A percentile compares a stretch with the other conserved stretches of the same genome.
phyloP scores from a whole-genome alignment of 2,888 invertebrate species.

The Plebejus melissa region DNA sequence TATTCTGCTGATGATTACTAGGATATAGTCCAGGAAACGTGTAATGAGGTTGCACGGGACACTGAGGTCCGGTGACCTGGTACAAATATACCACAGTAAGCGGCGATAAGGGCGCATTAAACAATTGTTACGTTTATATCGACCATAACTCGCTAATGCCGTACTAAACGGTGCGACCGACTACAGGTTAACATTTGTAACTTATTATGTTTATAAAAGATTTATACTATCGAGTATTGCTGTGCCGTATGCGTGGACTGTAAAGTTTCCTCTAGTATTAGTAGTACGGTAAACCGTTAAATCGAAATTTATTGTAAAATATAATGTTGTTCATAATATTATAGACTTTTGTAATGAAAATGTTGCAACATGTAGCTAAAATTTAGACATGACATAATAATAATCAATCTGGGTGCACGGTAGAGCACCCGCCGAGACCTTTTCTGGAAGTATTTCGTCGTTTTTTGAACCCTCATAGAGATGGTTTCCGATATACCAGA shows the following conservation, averaged over 20 bases:
- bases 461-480: too few species aligned
- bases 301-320: too few species aligned
- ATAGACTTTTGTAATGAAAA: too few species aligned
- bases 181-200: constrained; percentile 3
- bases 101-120: constrained; percentile 19
- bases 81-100: background rate
- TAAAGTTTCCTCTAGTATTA: too few species aligned
- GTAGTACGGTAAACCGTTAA: too few species aligned
- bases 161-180: background rate
- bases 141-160: constrained; percentile 24
- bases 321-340: too few species aligned
- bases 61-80: background rate
- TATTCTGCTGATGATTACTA: background rate
- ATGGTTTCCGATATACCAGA: too few species aligned
- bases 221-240: background rate
- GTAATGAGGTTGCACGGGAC: background rate
- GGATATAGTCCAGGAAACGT: background rate
- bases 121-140: constrained; percentile 26
- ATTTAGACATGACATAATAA: too few species aligned
- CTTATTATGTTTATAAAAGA: background rate
- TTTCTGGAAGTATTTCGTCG: too few species aligned
- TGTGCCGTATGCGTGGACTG: background rate
- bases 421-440: too few species aligned
- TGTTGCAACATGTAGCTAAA: too few species aligned
- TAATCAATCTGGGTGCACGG: background rate